Conservation (phyloP, 1,140 invertebrate genomes). For the Dermatophagoides farinae region DNA sequence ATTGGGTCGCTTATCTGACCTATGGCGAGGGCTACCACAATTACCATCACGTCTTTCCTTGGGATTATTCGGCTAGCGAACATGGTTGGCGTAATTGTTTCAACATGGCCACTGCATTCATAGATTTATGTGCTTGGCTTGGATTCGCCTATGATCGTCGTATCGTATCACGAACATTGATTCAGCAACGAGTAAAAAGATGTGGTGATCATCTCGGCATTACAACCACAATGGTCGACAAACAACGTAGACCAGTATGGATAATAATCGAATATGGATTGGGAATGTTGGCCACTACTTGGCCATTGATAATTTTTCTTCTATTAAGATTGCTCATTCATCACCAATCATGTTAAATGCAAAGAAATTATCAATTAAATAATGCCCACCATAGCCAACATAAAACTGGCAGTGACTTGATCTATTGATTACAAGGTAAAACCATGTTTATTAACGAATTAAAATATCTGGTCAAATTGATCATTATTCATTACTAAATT, state of each 20-base stretch:
- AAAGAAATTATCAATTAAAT: too few species aligned
- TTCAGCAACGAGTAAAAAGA: neutral
- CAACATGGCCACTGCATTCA: slow-evolving; percentile 34
- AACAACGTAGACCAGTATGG: neutral
- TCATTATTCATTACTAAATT: too few species aligned
- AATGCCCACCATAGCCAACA: too few species aligned
- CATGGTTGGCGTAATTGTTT: slow-evolving; percentile 42
- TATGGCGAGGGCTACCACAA: slow-evolving; percentile 48
- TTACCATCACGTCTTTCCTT: slow-evolving; percentile 86
- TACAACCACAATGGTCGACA: neutral
- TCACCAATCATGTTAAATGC: too few species aligned
- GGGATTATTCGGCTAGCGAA: slow-evolving; percentile 73
- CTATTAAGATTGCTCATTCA: too few species aligned
- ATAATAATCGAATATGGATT: too few species aligned
- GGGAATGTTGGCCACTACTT: too few species aligned
- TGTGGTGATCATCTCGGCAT: neutral
- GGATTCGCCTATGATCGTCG: slow-evolving; percentile 32
- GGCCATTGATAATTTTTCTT: too few species aligned
- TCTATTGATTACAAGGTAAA: too few species aligned
- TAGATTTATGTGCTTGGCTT: slow-evolving; percentile 30
- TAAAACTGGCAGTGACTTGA: too few species aligned
- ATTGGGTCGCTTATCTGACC: slow-evolving; percentile 29
- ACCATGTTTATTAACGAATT: too few species aligned
- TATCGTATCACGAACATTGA: slow-evolving; percentile 15
- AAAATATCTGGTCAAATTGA: too few species aligned